Base-by-base conservation (phyloP, 2,797 vertebrate genomes). In the Glossophaga mutica region DNA sequence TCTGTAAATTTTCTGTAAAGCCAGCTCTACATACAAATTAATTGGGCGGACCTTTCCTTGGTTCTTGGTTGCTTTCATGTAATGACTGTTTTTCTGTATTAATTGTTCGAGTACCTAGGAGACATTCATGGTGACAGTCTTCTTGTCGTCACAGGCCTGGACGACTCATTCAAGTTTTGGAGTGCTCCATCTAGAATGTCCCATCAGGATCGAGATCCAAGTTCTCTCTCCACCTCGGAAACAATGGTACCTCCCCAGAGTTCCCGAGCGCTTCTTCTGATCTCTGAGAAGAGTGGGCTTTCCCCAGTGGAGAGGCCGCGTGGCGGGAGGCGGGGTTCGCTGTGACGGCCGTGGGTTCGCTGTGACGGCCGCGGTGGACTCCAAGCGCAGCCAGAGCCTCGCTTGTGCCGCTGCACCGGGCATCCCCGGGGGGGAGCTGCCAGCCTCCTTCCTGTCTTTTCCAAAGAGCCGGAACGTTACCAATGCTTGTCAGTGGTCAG, bases 211-310 rank as follows among this genome's bases (percentile, higher is more conserved):
- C 98, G 94, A 91, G 98, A 98, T 74, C 99, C 99, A 73, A 98
- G 98, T 97, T 99, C 99, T 76, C 98, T 99, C 26, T 99, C 99
- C 92, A 99, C 99, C 34, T 99, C 98, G 94, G 99, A 99, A 98
- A 99, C 99, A 46, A 97, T 98, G 99, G 99, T 99, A 97, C 98
- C 98, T 76, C 12, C 15, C 50, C 89, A 94, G n/a, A 79, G 7
- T 42, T 10, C 50, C 9, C 85, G 70, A 76, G 1, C 86, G 73
- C 16, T 96, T 91, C 4, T 59, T 8, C 94, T 88, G 34, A 76
- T 91, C 94, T 96, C 83, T 78, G 70, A 55, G 90, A 91, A 97
- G 94, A 6, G 57, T 19, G 55, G 0, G 34, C 8, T 90, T 73
- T 87, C 3, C 3, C 1, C 71, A 37, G 22, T 76, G 11, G 34